Evolutionary conservation across 2,888 invertebrate genomes (phyloP), one percentile per base, ranked within the genome.

Genomic region (Ptychoptera albimana): DNA sequence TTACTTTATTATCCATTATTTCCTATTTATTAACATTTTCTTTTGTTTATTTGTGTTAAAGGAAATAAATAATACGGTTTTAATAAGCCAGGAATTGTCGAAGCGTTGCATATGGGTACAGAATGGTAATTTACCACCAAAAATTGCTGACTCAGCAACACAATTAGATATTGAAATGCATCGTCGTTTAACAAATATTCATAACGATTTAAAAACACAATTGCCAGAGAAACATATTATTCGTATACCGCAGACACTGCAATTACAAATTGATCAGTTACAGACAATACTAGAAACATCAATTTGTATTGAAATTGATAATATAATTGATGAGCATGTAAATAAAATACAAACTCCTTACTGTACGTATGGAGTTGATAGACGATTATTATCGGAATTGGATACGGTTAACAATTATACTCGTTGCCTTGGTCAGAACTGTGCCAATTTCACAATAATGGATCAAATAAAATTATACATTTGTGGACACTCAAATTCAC

Each of bases 21-120:
- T 23, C 3, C 23, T 23, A 23, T 23, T 23, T n/a, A n/a, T 23
- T 23, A 23, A 23, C 23, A n/a, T n/a, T n/a, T n/a, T n/a, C n/a
- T n/a, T n/a, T n/a, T n/a, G n/a, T n/a, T n/a, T n/a, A n/a, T n/a
- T n/a, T n/a, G n/a, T n/a, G n/a, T n/a, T 23, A 23, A 23, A 23
- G 23, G 23, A 85, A 61, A 80, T 86, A 2, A 82, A 84, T 54
- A 83, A 84, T 59, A 82, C 83, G 0, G 81, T 86, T 8, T 71
- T 83, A 51, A 79, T 82, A 75, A 82, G 81, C 54, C 77, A 79
- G 55, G 84, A 85, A 58, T 70, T 83, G 45, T 82, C 83, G 2
- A 76, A 82, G 52, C 73, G 83, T 45, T 84, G 84, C 57, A 74
- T 86, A 55, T 86, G 86, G 85, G 73, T 84, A 59, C 79, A 80